Evolutionary conservation across 2,797 vertebrate genomes (phyloP), one percentile per base, ranked within the genome.

Genomic region (Selene dorsalis): DNA sequence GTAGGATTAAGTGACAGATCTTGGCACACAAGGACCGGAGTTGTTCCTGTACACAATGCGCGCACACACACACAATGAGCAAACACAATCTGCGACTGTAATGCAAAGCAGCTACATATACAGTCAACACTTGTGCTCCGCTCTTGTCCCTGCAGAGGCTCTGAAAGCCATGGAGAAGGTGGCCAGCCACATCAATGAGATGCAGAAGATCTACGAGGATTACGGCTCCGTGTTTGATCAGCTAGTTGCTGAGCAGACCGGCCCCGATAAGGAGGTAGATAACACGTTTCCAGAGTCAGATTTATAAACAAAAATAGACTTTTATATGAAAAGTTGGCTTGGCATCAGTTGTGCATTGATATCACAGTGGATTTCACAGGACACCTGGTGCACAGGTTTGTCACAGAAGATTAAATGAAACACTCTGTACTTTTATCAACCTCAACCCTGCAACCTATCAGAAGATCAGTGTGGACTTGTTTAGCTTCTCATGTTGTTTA

Each of bases 121-220:
- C 20, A 55, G 24, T 24, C 14, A 41, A 83, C 65, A 32, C 50
- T 10, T 38, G 24, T 18, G 9, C 47, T 61, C 14, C 75, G 69
- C 24, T 64, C 22, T 35, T 30, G 50, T 72, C 53, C 52, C 72
- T 87, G 73, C 81, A 99, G 98, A 99, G 94, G 97, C 98, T 0
- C 90, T 98, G 74, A 99, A 97, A 89, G 98, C 97, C 77, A 99
- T 99, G 98, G 97, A 99, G 88, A 99, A 99, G 91, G 98, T 99
- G 67, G 98, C 98, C 41, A 99, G 96, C 87, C 97, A 99, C 91
- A 99, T 99, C 91, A 99, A 99, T 0, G 98, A 99, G 93, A 99
- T 99, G 98, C 98, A 99, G 95, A 99, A 99, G 94, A 96, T 99
- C 87, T 98, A 99, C 10, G 98, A 99, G 93, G 98, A 98, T 87